A percentile compares a stretch with the other conserved stretches of the same genome.
Evolutionary conservation across 2,797 vertebrate species (phyloP).

Genomic region (Myotis vivesi): DNA sequence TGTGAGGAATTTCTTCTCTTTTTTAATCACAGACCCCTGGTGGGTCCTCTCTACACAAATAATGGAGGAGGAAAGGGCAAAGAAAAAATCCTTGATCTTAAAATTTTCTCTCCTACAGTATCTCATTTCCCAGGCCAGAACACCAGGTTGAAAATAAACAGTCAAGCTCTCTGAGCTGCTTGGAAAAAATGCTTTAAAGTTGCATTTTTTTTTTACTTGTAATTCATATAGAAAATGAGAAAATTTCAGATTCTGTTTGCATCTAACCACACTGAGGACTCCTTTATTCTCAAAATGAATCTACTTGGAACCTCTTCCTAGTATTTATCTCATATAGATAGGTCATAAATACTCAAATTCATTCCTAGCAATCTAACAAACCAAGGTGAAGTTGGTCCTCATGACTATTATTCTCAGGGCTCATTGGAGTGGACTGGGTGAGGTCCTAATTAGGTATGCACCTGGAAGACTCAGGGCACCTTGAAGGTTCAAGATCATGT

Average conservation of each 20-base stretch:
- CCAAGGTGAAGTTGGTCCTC: neutral
- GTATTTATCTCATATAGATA: neutral
- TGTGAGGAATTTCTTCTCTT: neutral
- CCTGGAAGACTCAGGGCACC: neutral
- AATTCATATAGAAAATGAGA: neutral
- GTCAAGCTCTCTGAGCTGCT: neutral
- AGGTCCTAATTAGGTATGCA: neutral
- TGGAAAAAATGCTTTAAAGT: neutral
- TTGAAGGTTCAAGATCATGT: neutral
- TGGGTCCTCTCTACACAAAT: neutral
- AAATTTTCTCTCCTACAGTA: neutral
- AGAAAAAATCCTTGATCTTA: neutral
- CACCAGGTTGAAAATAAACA: neutral
- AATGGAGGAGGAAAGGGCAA: neutral
- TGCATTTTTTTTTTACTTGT: conserved; percentile 1
- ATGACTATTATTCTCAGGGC: neutral
- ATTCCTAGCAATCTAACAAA: neutral
- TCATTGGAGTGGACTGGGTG: neutral
- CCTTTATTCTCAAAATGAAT: neutral
- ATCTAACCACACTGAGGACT: neutral
- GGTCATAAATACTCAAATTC: neutral
- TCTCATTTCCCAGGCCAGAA: neutral
- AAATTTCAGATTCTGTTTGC: conserved; percentile 16
- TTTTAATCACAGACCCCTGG: neutral
- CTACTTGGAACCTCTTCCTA: neutral